phyloP scores from a whole-genome alignment of 2,113 vertebrate genomes.

The Cryptotis parvus region DNA sequence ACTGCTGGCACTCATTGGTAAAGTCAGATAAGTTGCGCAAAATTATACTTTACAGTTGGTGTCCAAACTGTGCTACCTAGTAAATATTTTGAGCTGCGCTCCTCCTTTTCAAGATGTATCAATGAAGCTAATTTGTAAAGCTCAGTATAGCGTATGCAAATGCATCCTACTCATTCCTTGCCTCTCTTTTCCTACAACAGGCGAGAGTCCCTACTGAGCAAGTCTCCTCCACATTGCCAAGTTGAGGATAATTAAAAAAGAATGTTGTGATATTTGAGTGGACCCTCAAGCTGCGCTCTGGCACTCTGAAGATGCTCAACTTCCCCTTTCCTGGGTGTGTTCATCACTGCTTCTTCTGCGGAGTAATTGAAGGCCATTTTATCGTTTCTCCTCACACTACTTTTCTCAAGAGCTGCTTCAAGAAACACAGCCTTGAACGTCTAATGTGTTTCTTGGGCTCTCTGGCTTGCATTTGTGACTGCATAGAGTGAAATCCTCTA shows the following conservation, averaged over 20 bases:
- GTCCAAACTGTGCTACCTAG: background rate
- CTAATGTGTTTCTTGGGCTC: background rate
- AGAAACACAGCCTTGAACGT: background rate
- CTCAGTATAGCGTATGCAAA: background rate
- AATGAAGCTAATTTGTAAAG: background rate
- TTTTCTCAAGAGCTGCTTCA: background rate
- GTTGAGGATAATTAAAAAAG: background rate
- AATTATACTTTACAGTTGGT: no score
- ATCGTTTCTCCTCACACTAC: background rate
- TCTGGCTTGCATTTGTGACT: background rate
- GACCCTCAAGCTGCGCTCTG: background rate
- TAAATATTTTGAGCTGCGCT: conserved; percentile 33
- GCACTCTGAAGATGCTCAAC: no score
- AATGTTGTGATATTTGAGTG: background rate
- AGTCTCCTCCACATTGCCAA: background rate
- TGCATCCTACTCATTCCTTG: background rate
- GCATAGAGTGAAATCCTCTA: background rate
- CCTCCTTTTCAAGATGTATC: background rate
- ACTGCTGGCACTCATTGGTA: background rate
- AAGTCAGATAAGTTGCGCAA: background rate
- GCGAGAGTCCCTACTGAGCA: background rate
- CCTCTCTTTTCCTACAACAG: background rate
- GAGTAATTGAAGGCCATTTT: background rate
- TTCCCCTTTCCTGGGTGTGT: no score
- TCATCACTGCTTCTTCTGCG: no score